These are phyloP conservation scores for Hesperia comma DNA, from an alignment of 2,888 invertebrate genomes.

Conservation along the genomic window DNA sequence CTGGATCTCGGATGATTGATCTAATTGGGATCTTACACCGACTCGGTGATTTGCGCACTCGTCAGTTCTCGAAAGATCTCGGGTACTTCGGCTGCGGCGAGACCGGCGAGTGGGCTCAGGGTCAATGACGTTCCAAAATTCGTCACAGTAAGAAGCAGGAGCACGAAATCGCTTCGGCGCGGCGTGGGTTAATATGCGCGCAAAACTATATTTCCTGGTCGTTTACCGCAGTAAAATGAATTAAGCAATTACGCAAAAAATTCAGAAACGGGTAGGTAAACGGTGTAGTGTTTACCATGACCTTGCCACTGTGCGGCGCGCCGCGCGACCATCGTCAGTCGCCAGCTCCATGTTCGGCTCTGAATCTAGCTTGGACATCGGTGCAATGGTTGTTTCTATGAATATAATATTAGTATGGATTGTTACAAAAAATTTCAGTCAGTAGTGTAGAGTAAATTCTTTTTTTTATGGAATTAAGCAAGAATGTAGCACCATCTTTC, in stretches of 20 bases:
- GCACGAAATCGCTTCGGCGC: constrained; percentile 22
- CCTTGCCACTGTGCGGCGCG: constrained; percentile 61
- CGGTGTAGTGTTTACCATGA: constrained; percentile 53
- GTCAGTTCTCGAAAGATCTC: constrained; percentile 17
- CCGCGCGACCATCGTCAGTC: constrained; percentile 55
- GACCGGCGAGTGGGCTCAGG: constrained; percentile 16
- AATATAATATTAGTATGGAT: too few species aligned
- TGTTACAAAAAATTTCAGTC: too few species aligned
- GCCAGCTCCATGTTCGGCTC: constrained; percentile 40
- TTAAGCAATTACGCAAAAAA: constrained; percentile 41
- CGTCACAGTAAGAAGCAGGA: constrained; percentile 23
- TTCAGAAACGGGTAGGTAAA: constrained; percentile 53
- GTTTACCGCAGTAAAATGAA: constrained; percentile 19
- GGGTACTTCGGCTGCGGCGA: constrained; percentile 25
- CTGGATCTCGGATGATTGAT: constrained; percentile 10
- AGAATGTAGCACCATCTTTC: too few species aligned
- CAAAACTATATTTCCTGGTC: constrained; percentile 22
- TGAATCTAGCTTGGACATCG: constrained; percentile 20
- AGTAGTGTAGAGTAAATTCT: too few species aligned
- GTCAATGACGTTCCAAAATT: constrained; percentile 36
- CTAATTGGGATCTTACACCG: constrained; percentile 11
- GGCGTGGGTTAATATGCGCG: constrained; percentile 20
- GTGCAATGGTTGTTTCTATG: background rate
- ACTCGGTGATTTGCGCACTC: background rate
- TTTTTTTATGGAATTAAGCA: too few species aligned